A percentile compares a stretch with the other conserved stretches of the same genome.
Conservation (phyloP, 2,888 invertebrate species). For the Bellardia pandia region DNA sequence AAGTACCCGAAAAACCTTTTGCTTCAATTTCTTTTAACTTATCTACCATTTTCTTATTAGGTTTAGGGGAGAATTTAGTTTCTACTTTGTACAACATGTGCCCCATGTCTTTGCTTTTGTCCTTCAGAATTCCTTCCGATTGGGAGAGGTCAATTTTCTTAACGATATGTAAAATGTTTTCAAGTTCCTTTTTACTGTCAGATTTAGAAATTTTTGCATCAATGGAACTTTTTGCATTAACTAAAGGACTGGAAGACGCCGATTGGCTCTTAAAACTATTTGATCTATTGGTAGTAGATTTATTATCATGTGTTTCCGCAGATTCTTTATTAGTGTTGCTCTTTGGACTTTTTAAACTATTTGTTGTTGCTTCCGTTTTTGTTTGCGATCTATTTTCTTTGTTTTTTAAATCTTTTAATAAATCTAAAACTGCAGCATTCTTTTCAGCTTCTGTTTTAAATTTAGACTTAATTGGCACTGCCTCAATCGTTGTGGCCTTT, state of each 20-base stretch:
- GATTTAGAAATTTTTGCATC: conserved; percentile 59
- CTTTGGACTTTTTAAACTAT: conserved; percentile 70
- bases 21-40: conserved; percentile 83
- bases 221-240: conserved; percentile 58
- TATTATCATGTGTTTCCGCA: conserved; percentile 62
- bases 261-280: conserved; percentile 77
- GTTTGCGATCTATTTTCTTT: conserved; percentile 49
- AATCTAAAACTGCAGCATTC: conserved; percentile 50
- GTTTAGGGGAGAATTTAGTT: conserved; percentile 74
- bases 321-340: not conserved
- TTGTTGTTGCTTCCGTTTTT: conserved; percentile 43
- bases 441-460: conserved; percentile 62
- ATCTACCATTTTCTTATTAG: conserved; percentile 77
- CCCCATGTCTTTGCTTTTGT: conserved; percentile 77
- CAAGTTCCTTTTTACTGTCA: conserved; percentile 80
- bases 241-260: conserved; percentile 64
- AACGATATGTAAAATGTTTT: conserved; percentile 78
- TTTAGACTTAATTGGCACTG: conserved; percentile 25
- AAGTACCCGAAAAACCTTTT: conserved; percentile 82
- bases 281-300: conserved; percentile 74
- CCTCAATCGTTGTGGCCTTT: not conserved
- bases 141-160: conserved; percentile 77
- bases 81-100: conserved; percentile 79
- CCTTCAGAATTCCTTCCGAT: conserved; percentile 22
- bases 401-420: conserved; percentile 64